Evolutionary conservation across 1,140 invertebrate species (phyloP).

Genomic region (Cryptotermes secundus): DNA sequence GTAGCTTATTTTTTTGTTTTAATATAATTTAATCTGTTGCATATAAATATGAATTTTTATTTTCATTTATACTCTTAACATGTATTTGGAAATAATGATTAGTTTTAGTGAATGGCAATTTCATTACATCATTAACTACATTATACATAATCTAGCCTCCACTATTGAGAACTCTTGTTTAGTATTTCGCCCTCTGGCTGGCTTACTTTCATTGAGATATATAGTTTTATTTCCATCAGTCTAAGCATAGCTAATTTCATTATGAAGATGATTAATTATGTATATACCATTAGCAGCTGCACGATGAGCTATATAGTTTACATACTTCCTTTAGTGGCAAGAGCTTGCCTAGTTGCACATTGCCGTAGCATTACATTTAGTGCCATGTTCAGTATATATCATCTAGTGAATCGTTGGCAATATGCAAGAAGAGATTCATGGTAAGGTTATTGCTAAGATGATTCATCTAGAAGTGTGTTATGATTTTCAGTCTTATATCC

Average conservation of each 20-base stretch:
- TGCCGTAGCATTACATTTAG: background rate
- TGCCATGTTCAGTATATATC: background rate
- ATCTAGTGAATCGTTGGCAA: background rate
- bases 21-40: background rate
- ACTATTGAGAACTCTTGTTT: background rate
- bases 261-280: background rate
- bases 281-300: background rate
- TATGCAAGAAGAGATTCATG: background rate
- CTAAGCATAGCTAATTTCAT: background rate
- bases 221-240: background rate
- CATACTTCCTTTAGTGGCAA: background rate
- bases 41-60: background rate
- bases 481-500: too few relatives aligned
- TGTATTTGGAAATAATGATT: background rate
- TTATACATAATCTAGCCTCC: background rate
- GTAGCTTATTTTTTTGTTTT: background rate
- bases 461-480: background rate
- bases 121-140: background rate
- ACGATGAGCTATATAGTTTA: background rate
- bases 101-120: slow-evolving; percentile 9
- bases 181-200: background rate
- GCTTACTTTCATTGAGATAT: background rate
- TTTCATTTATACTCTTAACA: background rate
- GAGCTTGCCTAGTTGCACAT: slow-evolving; percentile 1
- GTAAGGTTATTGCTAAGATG: background rate